These are phyloP conservation scores for Syngnathus acus DNA, from an alignment of 2,797 vertebrate genomes.

Conservation along the genomic window DNA sequence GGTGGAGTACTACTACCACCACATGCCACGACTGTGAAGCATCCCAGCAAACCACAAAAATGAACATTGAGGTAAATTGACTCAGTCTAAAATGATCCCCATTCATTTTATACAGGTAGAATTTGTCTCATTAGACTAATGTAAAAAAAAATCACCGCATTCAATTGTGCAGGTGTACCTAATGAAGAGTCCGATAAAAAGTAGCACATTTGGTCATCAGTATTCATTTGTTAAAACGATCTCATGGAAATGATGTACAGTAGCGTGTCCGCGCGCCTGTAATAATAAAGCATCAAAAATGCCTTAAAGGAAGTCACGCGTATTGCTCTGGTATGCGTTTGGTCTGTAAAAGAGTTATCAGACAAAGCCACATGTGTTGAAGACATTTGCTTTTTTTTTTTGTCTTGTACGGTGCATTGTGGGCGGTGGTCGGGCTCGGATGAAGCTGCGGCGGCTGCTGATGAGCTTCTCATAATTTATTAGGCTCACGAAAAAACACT, in stretches of 20 bases:
- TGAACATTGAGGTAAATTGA: no score
- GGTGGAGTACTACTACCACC: no score
- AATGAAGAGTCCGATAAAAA: constrained; percentile 3
- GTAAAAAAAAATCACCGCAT: not conserved
- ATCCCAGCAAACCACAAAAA: no score
- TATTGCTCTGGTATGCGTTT: not conserved
- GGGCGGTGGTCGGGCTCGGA: not conserved
- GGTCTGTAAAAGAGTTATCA: not conserved
- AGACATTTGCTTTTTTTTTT: not conserved
- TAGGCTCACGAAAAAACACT: not conserved
- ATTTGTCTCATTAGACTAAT: no score
- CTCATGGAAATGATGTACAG: constrained; percentile 18
- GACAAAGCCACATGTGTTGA: not conserved
- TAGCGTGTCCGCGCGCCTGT: constrained; percentile 29
- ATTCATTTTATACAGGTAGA: no score
- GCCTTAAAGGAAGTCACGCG: not conserved
- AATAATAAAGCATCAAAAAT: constrained; percentile 46
- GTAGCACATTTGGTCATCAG: not conserved
- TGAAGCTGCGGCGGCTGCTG: not conserved
- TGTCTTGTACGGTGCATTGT: not conserved
- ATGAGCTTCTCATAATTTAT: not conserved
- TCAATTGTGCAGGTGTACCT: not conserved
- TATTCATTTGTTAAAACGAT: not conserved
- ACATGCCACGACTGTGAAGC: no score
- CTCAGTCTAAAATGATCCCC: no score